These are phyloP conservation scores for Amphipoea oculea DNA, from an alignment of 2,888 invertebrate species.

Conservation along the genomic window DNA sequence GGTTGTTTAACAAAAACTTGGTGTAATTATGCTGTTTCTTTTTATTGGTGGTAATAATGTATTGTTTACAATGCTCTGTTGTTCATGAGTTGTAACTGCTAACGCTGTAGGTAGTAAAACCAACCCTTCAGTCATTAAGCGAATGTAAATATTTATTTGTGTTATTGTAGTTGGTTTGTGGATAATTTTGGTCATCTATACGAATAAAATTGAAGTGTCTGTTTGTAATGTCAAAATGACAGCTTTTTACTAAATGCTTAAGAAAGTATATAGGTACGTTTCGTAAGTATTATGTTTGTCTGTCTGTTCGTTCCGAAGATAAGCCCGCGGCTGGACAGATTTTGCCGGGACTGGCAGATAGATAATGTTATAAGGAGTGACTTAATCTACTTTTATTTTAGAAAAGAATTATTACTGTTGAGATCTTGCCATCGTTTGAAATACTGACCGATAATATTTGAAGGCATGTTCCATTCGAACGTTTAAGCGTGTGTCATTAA, in stretches of 20 bases:
- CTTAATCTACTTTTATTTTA: too few relatives aligned
- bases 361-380: background rate
- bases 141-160: slow-evolving; percentile 48
- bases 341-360: background rate
- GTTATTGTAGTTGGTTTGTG: background rate
- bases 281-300: background rate
- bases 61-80: slow-evolving; percentile 54
- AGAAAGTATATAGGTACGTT: too few relatives aligned
- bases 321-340: background rate
- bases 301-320: background rate
- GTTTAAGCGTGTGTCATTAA: too few relatives aligned
- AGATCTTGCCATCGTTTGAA: too few relatives aligned
- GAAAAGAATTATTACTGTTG: too few relatives aligned
- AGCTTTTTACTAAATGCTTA: background rate
- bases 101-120: slow-evolving; percentile 45
- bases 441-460: too few relatives aligned
- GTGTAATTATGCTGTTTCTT: slow-evolving; percentile 61
- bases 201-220: background rate
- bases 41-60: slow-evolving; percentile 63
- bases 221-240: background rate
- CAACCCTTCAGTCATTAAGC: slow-evolving; percentile 52
- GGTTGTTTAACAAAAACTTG: slow-evolving; percentile 49
- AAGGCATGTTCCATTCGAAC: too few relatives aligned
- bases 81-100: slow-evolving; percentile 43
- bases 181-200: background rate